phyloP scores from a whole-genome alignment of 1,140 invertebrate species.

The Zaprionus taronus region DNA sequence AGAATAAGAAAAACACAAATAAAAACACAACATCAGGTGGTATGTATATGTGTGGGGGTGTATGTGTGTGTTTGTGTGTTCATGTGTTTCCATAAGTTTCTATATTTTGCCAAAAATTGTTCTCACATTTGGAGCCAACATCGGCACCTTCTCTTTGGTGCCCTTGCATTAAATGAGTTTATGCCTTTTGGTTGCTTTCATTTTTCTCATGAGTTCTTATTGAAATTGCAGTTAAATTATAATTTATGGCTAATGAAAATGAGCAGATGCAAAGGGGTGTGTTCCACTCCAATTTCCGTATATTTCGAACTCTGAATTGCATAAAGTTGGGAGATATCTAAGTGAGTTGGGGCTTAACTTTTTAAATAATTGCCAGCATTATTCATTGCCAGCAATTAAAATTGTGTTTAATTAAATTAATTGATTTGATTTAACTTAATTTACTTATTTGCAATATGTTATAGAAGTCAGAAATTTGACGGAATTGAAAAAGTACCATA shows the following conservation, averaged over 20 bases:
- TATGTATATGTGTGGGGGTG: background rate
- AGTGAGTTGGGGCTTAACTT: background rate
- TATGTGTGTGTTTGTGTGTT: background rate
- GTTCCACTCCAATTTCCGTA: background rate
- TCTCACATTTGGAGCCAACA: slow-evolving; percentile 1
- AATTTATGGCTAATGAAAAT: slow-evolving; percentile 38
- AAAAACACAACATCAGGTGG: slow-evolving; percentile 32
- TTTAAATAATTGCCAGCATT: background rate
- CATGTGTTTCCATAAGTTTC: slow-evolving; percentile 10
- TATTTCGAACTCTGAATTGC: background rate
- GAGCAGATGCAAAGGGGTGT: slow-evolving; percentile 1
- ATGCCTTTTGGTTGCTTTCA: slow-evolving; percentile 36
- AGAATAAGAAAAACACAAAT: slow-evolving; percentile 29
- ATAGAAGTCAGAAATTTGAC: too few species aligned
- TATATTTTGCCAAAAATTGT: slow-evolving; percentile 12
- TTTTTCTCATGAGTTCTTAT: slow-evolving; percentile 29
- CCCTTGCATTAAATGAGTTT: slow-evolving; percentile 56
- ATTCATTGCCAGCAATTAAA: too few species aligned
- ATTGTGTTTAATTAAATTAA: too few species aligned
- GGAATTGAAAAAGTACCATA: too few species aligned
- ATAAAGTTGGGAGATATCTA: background rate
- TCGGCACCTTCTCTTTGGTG: background rate
- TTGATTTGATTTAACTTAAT: too few species aligned
- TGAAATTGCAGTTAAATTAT: slow-evolving; percentile 30
- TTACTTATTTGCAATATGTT: too few species aligned